Evolutionary conservation across 1,140 invertebrate genomes (phyloP), one percentile per base, ranked within the genome.

Genomic region (Drosophila virilis): DNA sequence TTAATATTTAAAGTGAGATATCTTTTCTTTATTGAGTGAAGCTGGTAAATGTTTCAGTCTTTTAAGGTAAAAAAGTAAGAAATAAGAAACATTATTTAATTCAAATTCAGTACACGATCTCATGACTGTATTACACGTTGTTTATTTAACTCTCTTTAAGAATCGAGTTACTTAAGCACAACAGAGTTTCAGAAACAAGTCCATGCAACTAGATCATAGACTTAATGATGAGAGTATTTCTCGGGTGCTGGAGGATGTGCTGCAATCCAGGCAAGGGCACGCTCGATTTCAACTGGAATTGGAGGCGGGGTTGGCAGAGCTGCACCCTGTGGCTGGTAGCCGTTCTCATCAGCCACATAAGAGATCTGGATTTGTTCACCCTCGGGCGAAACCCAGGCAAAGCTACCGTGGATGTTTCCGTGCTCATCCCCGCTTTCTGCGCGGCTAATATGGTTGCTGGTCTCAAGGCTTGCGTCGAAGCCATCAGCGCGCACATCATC

Each of bases 281-380:
- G 61, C 8, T 55, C 13, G 32, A 92, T 92, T 12, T 62, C 76
- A 1, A 22, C 77, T 73, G 86, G 86, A 13, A 83, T 68, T 67
- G 84, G 80, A 15, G 90, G 91, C 32, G 81, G 61, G 35, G 68
- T 91, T 33, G 93, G 93, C 42, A 93, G 90, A 2, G 91, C 86
- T 6, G 91, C 92, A n/a, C 93, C 93, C n/a, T 77, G 62, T 32
- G 94, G 93, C 61, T 91, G 91, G 75, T 92, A 93, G 7, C 67
- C 67, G 8, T 70, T 28, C 59, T 70, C 67, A 40, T 70, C 67
- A 6, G 67, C 67, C 5, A 55, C 42, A 48, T 70, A 70, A 0
- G 33, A n/a, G 15, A 70, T 6, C 4, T 2, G 2, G n/a, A 70
- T 3, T 1, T 40, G 40, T 2, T 40, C 35, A 2, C 67, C 67